phyloP scores from a whole-genome alignment of 2,797 vertebrate genomes.

The Coilia nasus region DNA sequence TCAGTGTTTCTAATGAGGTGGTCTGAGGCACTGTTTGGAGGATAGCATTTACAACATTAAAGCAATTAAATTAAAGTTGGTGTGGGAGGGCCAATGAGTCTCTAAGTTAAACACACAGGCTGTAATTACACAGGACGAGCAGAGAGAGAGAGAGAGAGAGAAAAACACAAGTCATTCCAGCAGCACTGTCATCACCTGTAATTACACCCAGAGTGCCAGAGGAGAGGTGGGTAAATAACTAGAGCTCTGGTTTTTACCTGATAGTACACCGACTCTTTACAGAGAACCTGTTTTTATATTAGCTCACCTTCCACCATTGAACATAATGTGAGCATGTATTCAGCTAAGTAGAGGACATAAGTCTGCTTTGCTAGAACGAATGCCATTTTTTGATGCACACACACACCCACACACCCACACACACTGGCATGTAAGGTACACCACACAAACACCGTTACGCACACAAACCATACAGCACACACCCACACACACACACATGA shows the following conservation, averaged over 20 bases:
- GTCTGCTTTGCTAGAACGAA: neutral
- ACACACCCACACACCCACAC: neutral
- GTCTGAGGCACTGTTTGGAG: neutral
- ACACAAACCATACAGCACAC: neutral
- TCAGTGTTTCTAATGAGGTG: constrained; percentile 11
- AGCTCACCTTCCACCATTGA: neutral
- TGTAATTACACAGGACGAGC: neutral
- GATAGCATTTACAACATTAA: neutral
- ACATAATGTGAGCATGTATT: neutral
- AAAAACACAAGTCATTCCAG: neutral
- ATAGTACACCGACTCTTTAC: neutral
- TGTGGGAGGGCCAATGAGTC: neutral
- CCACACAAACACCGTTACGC: neutral
- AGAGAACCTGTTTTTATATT: neutral
- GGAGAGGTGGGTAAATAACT: neutral
- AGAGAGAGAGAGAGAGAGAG: neutral
- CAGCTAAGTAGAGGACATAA: neutral
- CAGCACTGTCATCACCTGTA: neutral
- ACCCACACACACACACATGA: constrained; percentile 80
- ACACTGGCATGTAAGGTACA: neutral
- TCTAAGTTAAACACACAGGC: neutral
- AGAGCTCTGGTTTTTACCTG: neutral
- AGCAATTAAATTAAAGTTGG: neutral
- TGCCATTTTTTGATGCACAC: constrained; percentile 45
- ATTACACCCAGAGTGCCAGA: neutral